Conservation (phyloP, 2,113 vertebrate species). For the Hyperopisus bebe region DNA sequence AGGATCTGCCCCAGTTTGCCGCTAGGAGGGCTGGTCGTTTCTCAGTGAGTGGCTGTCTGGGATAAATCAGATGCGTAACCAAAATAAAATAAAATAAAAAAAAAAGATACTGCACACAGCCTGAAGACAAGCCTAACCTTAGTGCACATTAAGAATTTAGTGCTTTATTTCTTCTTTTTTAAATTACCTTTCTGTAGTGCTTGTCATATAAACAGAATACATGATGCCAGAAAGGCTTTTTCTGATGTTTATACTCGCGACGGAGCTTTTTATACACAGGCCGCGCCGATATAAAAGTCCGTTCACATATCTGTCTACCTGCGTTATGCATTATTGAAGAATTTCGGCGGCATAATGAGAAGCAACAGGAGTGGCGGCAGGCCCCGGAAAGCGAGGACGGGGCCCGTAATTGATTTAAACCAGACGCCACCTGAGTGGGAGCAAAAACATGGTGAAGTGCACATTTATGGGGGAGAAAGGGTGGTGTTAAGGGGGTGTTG, state of each 20-base stretch:
- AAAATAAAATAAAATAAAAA: conserved; percentile 55
- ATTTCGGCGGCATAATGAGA: conserved; percentile 45
- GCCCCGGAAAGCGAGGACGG: conserved; percentile 50
- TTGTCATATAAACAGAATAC: conserved; percentile 70
- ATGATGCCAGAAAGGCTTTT: conserved; percentile 59
- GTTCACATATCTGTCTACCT: conserved; percentile 45
- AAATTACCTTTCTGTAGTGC: conserved; percentile 59
- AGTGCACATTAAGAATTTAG: conserved; percentile 69
- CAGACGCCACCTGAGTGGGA: conserved; percentile 56
- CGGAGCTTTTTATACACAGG: conserved; percentile 37
- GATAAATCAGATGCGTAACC: conserved; percentile 43
- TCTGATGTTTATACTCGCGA: conserved; percentile 61
- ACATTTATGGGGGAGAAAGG: neutral
- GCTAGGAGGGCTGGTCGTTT: conserved; percentile 22
- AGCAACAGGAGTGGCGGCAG: conserved; percentile 34
- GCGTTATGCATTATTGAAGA: conserved; percentile 67
- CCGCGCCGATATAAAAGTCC: conserved; percentile 37
- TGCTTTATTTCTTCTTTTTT: conserved; percentile 49
- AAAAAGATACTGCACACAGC: conserved; percentile 37
- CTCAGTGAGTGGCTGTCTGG: conserved; percentile 36
- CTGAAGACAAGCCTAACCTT: conserved; percentile 46
- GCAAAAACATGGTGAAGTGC: conserved; percentile 23
- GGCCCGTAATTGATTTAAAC: conserved; percentile 70
- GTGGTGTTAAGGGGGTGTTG: neutral
- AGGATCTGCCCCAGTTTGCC: conserved; percentile 44